Evolutionary conservation across 2,113 vertebrate genomes (phyloP).

Genomic region (Brachyhypopomus gauderio): DNA sequence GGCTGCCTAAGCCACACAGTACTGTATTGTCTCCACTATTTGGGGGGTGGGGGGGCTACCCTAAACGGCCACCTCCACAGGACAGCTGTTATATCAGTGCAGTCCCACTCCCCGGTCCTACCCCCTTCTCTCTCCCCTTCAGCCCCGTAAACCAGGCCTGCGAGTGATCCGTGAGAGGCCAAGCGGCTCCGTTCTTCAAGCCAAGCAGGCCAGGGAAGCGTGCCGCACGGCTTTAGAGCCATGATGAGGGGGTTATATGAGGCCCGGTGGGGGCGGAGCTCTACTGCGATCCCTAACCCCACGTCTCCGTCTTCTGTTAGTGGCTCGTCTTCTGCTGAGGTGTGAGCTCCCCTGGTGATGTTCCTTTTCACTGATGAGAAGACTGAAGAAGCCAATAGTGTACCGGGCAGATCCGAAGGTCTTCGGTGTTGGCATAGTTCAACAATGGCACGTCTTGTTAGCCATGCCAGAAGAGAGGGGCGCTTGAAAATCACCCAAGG

Average conservation of each 20-base stretch:
- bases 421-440: neutral
- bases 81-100: constrained; percentile 1
- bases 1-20: too few relatives aligned
- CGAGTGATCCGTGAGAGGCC: constrained; percentile 12
- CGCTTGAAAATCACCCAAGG: neutral
- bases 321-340: neutral
- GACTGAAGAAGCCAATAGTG: neutral
- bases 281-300: neutral
- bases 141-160: constrained; percentile 36
- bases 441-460: constrained; percentile 39
- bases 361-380: constrained; percentile 8
- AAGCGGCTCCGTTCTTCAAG: neutral
- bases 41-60: neutral
- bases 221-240: constrained; percentile 3
- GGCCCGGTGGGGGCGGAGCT: neutral
- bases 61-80: constrained; percentile 1
- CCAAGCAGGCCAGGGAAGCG: constrained; percentile 5
- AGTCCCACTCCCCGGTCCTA: neutral
- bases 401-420: neutral
- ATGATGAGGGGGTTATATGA: constrained; percentile 32
- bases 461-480: neutral
- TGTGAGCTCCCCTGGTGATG: too few relatives aligned
- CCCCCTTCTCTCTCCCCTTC: neutral
- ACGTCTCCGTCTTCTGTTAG: neutral
- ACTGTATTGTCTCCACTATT: too few relatives aligned